Base-by-base conservation (phyloP, 1,140 invertebrate genomes). In the Lucilia sericata region DNA sequence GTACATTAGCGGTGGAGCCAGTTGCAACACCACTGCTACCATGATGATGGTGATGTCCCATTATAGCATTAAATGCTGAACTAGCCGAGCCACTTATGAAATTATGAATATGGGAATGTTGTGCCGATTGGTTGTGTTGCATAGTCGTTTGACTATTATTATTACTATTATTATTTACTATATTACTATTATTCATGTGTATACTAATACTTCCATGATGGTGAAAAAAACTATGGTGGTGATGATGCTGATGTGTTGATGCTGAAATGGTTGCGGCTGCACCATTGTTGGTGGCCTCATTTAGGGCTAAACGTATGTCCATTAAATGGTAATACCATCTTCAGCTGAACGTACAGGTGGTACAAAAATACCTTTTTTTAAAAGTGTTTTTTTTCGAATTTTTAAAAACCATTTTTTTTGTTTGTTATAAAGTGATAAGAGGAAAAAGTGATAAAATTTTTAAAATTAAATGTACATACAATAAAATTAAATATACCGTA, bases 21-120 rank as follows among this genome's bases (percentile, higher is more conserved):
- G 76, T 49, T 55, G 76, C 47, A 80, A 21, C 76, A 76, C 21
- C 36, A 60, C 60, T 55, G 21, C 21, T 74, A 80, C 51, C 49
- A 80, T 80, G 83, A 76, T 75, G 82, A 70, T 82, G 55, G 60
- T 84, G 87, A 85, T 89, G 88, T 17, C 89, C 89, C 87, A 90
- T 90, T 9, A 90, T 88, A 25, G 89, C 88, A 34, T 90, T 90
- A 17, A 90, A 80, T 8, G 89, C 89, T 42, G 88, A 88, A 25
- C 89, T 89, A 80, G 89, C 89, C 70, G 89, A 89, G 55, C 86
- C 89, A 86, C 89, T 89, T 83, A 90, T 89, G 85, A 90, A 90
- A 74, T 90, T 90, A 85, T 90, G 89, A 86, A 90, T 87, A 86
- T 90, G 89, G 76, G 90, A 86, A 36, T 87, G 87, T 60, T 86